These are phyloP conservation scores for Oedothorax gibbosus DNA, from an alignment of 1,140 invertebrate species.

Conservation along the genomic window DNA sequence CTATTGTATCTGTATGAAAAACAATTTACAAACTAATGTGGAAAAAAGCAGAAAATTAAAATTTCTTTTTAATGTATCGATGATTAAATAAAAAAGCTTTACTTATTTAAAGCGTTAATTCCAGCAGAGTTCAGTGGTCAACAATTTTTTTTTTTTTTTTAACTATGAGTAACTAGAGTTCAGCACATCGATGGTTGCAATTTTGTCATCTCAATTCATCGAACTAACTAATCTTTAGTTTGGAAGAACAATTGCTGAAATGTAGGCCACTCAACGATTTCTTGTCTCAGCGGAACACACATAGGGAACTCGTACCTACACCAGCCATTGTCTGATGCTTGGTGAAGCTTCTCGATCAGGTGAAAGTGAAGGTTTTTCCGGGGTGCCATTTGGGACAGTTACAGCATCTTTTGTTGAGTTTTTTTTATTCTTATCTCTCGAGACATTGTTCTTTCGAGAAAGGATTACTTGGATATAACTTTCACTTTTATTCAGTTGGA, in stretches of 20 bases:
- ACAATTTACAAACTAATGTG: too few relatives aligned
- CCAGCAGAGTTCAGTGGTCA: too few relatives aligned
- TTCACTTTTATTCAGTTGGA: neutral
- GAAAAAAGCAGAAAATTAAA: too few relatives aligned
- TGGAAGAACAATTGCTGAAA: slow-evolving; percentile 24
- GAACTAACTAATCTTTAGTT: slow-evolving; percentile 5
- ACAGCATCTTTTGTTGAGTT: slow-evolving; percentile 11
- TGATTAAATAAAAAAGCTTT: too few relatives aligned
- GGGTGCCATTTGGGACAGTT: slow-evolving; percentile 32
- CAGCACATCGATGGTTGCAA: slow-evolving; percentile 2
- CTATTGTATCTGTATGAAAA: too few relatives aligned
- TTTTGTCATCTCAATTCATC: neutral
- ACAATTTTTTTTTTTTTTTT: too few relatives aligned
- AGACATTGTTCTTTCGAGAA: slow-evolving; percentile 12
- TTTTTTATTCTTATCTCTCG: neutral
- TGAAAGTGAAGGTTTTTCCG: slow-evolving; percentile 50
- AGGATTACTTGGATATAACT: slow-evolving; percentile 13
- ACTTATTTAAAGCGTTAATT: too few relatives aligned
- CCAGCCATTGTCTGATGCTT: slow-evolving; percentile 18
- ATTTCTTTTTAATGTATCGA: too few relatives aligned
- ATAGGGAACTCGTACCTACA: slow-evolving; percentile 11
- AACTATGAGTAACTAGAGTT: neutral
- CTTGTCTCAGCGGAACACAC: slow-evolving; percentile 26
- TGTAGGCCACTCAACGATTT: slow-evolving; percentile 40
- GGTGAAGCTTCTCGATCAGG: neutral